These are phyloP conservation scores for Ethmia dodecea DNA, from an alignment of 2,888 invertebrate genomes.

Conservation along the genomic window DNA sequence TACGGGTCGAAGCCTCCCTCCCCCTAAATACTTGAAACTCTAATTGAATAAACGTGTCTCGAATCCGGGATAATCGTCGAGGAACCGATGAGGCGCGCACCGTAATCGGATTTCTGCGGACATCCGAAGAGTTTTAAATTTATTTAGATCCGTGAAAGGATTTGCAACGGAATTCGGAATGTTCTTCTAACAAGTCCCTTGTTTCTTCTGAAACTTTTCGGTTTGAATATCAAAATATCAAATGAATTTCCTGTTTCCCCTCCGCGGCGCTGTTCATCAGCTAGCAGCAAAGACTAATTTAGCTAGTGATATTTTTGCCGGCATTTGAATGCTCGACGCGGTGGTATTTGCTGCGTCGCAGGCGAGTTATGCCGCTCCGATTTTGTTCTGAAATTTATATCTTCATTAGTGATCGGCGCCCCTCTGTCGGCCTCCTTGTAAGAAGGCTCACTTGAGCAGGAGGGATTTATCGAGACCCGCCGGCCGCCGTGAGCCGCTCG, in stretches of 20 bases:
- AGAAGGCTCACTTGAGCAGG: too few species aligned
- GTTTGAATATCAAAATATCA: slow-evolving; percentile 33
- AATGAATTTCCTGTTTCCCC: slow-evolving; percentile 22
- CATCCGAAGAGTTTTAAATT: slow-evolving; percentile 33
- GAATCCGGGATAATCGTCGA: slow-evolving; percentile 45
- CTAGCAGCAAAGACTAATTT: too few species aligned
- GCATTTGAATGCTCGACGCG: too few species aligned
- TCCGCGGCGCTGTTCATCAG: too few species aligned
- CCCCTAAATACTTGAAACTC: slow-evolving; percentile 53
- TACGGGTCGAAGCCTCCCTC: slow-evolving; percentile 7
- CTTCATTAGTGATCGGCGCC: too few species aligned
- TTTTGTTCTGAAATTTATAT: too few species aligned
- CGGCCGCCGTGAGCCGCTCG: too few species aligned
- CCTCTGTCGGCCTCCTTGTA: too few species aligned
- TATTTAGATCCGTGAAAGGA: slow-evolving; percentile 40
- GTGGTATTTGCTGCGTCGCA: too few species aligned
- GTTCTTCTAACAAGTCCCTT: slow-evolving; percentile 31
- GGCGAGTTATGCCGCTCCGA: too few species aligned
- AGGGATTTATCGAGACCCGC: too few species aligned
- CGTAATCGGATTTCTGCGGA: slow-evolving; percentile 27
- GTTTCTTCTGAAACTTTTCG: slow-evolving; percentile 26
- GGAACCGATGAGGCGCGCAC: slow-evolving; percentile 30
- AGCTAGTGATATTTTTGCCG: too few species aligned
- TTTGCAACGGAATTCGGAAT: slow-evolving; percentile 23
- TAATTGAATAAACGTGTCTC: slow-evolving; percentile 63